A percentile compares a stretch with the other conserved stretches of the same genome.
These are phyloP conservation scores for Anorthoa munda DNA, from an alignment of 2,888 invertebrate genomes.

Conservation along the genomic window DNA sequence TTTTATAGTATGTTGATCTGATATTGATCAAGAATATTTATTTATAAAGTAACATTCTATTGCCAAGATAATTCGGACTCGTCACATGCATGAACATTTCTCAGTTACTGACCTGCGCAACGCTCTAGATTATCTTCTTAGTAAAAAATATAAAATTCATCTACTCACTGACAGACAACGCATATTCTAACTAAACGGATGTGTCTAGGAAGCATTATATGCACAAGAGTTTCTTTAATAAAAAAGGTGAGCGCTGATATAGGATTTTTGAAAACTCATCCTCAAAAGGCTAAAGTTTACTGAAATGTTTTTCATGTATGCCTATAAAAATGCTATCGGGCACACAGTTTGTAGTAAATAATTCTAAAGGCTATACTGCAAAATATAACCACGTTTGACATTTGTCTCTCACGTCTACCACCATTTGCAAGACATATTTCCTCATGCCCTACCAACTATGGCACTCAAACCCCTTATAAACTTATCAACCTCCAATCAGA, in stretches of 20 bases:
- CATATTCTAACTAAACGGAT: too few relatives aligned
- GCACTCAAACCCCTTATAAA: not conserved
- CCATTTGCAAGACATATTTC: not conserved
- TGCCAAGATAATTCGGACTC: not conserved
- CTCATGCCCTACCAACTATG: not conserved
- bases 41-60: not conserved
- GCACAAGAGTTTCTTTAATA: too few relatives aligned
- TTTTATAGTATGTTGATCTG: constrained; percentile 18
- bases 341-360: too few relatives aligned
- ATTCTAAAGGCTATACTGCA: not conserved
- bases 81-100: not conserved
- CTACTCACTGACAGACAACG: not conserved
- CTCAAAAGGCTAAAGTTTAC: too few relatives aligned
- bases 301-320: too few relatives aligned
- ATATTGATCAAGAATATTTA: not conserved
- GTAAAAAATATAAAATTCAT: not conserved
- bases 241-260: too few relatives aligned
- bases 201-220: too few relatives aligned
- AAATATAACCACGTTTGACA: not conserved
- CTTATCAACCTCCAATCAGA: constrained; percentile 5
- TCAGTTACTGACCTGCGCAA: not conserved
- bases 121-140: not conserved
- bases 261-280: too few relatives aligned
- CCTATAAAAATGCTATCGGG: too few relatives aligned
- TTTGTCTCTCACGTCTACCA: not conserved